Conservation (phyloP, 2,797 vertebrate species). For the Danio kyathit region DNA sequence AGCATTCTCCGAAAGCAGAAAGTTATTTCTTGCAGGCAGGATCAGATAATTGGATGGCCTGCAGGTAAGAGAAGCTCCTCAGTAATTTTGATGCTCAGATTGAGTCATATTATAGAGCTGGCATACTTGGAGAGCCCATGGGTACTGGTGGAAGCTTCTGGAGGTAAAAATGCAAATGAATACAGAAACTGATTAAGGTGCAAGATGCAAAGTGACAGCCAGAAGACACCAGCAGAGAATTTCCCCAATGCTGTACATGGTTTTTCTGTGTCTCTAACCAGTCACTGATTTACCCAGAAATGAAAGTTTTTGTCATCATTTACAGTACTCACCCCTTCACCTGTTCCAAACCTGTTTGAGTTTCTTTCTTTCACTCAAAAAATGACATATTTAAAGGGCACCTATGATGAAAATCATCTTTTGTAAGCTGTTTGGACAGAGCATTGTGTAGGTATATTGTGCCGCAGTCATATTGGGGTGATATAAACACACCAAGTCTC, state of each 20-base stretch:
- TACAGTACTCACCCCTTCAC: too few relatives aligned
- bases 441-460: too few relatives aligned
- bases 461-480: too few relatives aligned
- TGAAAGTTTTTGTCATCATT: too few relatives aligned
- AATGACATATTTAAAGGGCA: too few relatives aligned
- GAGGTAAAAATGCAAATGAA: neutral
- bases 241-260: neutral
- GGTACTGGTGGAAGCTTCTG: slow-evolving; percentile 13
- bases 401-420: too few relatives aligned
- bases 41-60: slow-evolving; percentile 41
- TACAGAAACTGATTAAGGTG: slow-evolving; percentile 1
- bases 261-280: neutral
- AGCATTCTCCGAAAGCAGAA: neutral
- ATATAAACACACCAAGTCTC: too few relatives aligned
- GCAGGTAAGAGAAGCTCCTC: slow-evolving; percentile 44
- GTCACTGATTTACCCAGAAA: too few relatives aligned
- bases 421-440: too few relatives aligned
- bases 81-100: slow-evolving; percentile 24
- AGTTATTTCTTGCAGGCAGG: slow-evolving; percentile 46
- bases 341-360: too few relatives aligned
- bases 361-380: too few relatives aligned
- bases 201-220: neutral
- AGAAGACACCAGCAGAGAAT: neutral
- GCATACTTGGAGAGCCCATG: neutral
- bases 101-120: slow-evolving; percentile 32